phyloP scores from a whole-genome alignment of 2,113 vertebrate genomes.

The Thermophis baileyi region DNA sequence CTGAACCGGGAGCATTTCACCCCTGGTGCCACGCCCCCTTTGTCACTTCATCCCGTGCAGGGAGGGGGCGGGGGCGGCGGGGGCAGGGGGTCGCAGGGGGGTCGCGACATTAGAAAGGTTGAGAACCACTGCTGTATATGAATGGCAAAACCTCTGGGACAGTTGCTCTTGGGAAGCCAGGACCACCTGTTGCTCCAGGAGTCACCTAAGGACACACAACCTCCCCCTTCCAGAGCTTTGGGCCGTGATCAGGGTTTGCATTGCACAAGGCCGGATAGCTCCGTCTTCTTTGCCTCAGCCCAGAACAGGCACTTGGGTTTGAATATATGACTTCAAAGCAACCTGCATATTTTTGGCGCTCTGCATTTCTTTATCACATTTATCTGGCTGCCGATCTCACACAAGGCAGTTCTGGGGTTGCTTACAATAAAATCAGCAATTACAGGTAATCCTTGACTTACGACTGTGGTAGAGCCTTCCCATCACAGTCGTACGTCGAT shows the following conservation, averaged over 20 bases:
- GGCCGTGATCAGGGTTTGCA: neutral
- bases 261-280: neutral
- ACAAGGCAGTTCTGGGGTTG: too few species aligned
- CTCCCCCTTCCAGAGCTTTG: neutral
- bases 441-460: neutral
- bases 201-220: neutral
- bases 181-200: neutral
- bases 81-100: too few species aligned
- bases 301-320: neutral
- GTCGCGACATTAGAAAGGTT: too few species aligned
- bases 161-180: neutral
- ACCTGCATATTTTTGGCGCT: neutral
- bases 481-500: too few species aligned
- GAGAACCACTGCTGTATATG: too few species aligned
- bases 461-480: too few species aligned
- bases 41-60: too few species aligned
- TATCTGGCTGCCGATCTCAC: neutral
- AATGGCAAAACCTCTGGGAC: neutral
- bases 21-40: too few species aligned
- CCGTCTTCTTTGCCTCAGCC: neutral
- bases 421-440: neutral
- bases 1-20: too few species aligned
- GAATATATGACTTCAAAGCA: too few species aligned
- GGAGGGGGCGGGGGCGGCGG: too few species aligned
- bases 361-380: neutral